Conservation (phyloP, 1,140 invertebrate genomes). For the Himalopsyche phryganea region DNA sequence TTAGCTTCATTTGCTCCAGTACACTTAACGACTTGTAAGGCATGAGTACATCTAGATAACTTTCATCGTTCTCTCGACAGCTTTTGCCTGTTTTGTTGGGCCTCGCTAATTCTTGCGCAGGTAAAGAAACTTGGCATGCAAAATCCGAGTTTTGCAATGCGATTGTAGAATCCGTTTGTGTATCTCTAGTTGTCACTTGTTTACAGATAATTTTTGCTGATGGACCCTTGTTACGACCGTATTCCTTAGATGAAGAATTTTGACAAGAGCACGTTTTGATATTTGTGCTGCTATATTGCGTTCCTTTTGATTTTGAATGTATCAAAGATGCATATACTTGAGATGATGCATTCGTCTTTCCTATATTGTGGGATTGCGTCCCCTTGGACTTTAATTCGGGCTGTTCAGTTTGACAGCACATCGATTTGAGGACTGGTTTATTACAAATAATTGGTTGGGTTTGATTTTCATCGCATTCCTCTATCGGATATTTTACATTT, state of each 20-base stretch:
- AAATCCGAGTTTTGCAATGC: neutral
- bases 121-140: neutral
- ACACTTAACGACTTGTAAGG: conserved; percentile 8
- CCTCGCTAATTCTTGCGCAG: no score
- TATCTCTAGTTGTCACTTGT: conserved; percentile 4
- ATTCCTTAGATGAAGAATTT: neutral
- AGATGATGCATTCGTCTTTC: conserved; percentile 23
- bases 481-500: no score
- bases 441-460: no score
- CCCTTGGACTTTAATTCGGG: conserved; percentile 14
- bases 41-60: neutral
- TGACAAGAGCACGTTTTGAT: conserved; percentile 12
- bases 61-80: no score
- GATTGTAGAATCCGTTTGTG: neutral
- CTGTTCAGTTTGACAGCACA: conserved; percentile 5
- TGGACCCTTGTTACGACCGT: no score
- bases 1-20: conserved; percentile 47
- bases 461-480: no score
- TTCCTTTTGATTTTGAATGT: conserved; percentile 27
- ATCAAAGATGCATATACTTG: conserved; percentile 31
- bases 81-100: no score
- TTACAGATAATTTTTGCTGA: no score
- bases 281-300: conserved; percentile 6
- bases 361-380: conserved; percentile 20
- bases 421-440: neutral